phyloP scores from a whole-genome alignment of 2,113 vertebrate genomes.

The Pterocles gutturalis region DNA sequence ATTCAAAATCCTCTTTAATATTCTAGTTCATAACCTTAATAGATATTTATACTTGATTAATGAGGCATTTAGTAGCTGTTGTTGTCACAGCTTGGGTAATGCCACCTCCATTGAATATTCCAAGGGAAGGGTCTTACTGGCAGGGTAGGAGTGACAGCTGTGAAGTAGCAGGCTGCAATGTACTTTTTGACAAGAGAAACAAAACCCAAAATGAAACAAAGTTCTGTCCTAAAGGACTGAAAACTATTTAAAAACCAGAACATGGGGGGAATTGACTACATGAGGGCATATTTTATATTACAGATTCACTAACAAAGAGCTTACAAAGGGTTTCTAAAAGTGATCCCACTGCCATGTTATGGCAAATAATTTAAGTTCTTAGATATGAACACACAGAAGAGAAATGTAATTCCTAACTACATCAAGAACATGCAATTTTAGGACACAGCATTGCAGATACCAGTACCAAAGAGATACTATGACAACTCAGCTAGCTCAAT shows the following conservation, averaged over 20 bases:
- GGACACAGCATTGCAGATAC: neutral
- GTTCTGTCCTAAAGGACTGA: neutral
- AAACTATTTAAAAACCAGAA: neutral
- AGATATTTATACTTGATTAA: constrained; percentile 27
- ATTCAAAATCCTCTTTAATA: constrained; percentile 19
- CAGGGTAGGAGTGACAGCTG: neutral
- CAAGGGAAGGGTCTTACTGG: neutral
- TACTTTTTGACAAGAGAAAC: neutral
- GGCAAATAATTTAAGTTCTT: neutral
- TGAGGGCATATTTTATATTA: neutral
- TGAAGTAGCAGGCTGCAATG: neutral
- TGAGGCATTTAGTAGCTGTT: constrained; percentile 22
- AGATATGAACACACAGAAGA: neutral
- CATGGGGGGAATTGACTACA: neutral
- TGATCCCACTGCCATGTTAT: neutral
- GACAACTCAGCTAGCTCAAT: neutral
- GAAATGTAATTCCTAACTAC: neutral
- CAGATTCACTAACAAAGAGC: neutral
- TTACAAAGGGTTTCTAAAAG: neutral
- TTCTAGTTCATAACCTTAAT: constrained; percentile 24
- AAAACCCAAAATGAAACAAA: neutral
- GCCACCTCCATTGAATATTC: neutral
- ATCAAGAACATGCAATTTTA: neutral
- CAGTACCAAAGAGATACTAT: neutral
- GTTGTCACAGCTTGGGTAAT: constrained; percentile 17